Evolutionary conservation across 30 jellyfish, hydroid and myxozoan genomes (phyloP).

Genomic region (Aurelia aurita complex sp. Pacific): DNA sequence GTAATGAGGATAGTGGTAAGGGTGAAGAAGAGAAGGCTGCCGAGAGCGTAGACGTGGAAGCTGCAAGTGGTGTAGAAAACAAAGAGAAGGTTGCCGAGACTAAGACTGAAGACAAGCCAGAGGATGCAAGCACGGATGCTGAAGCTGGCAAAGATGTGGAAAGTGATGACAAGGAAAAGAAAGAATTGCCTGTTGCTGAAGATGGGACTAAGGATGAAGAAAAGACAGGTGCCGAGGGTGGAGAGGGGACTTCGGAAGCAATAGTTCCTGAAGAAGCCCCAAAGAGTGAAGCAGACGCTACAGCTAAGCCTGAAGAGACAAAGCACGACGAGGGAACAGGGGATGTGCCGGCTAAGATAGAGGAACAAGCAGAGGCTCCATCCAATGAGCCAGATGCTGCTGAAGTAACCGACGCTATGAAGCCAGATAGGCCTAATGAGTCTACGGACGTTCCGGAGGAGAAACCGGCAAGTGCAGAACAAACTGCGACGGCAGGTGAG

Average conservation of each 20-base stretch:
- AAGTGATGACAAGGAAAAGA: background rate
- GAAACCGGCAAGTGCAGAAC: no score
- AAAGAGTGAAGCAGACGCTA: no score
- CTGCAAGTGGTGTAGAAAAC: background rate
- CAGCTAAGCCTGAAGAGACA: no score
- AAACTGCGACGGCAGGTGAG: no score
- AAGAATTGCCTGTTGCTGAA: background rate
- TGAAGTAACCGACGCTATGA: no score
- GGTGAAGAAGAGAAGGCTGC: background rate
- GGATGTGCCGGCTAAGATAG: background rate
- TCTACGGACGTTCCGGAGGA: no score
- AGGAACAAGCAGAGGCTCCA: background rate
- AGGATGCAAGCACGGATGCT: background rate
- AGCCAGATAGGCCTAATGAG: no score
- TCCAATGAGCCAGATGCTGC: no score
- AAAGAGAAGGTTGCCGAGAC: constrained; percentile 9
- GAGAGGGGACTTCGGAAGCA: background rate
- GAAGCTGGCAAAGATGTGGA: no score
- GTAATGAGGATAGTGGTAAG: background rate
- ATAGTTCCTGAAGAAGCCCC: no score
- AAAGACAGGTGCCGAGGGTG: constrained; percentile 6
- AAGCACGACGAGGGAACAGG: no score
- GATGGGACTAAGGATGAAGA: constrained; percentile 14
- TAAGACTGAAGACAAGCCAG: constrained; percentile 3
- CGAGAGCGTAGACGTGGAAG: background rate